A percentile compares a stretch with the other conserved stretches of the same genome.
These are phyloP conservation scores for Bactericera cockerelli DNA, from an alignment of 1,140 invertebrate genomes.

Conservation along the genomic window DNA sequence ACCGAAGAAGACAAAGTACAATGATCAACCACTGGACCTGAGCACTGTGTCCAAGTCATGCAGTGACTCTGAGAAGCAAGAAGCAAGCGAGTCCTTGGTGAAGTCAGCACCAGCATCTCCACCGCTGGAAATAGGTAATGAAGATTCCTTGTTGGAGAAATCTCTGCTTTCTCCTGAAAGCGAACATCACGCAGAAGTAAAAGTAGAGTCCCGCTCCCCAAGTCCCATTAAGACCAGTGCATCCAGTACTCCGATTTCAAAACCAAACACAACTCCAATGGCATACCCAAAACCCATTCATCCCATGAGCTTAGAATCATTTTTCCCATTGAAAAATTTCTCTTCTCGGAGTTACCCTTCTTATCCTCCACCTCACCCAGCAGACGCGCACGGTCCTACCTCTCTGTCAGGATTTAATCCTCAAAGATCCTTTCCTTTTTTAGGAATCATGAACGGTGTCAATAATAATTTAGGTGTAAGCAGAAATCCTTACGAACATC, in stretches of 20 bases:
- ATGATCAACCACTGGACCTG: slow-evolving; percentile 11
- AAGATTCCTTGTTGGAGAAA: too few species aligned
- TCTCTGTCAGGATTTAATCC: slow-evolving; percentile 35
- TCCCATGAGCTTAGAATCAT: slow-evolving; percentile 54
- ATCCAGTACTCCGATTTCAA: slow-evolving; percentile 28
- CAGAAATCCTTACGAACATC: slow-evolving; percentile 19
- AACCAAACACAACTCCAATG: slow-evolving; percentile 36
- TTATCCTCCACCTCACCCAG: slow-evolving; percentile 30
- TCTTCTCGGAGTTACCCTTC: slow-evolving; percentile 39
- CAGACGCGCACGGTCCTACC: slow-evolving; percentile 22
- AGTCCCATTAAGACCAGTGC: slow-evolving; percentile 21
- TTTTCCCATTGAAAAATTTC: slow-evolving; percentile 29
- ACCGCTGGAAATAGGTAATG: too few species aligned
- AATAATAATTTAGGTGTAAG: slow-evolving; percentile 15
- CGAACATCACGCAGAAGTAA: slow-evolving; percentile 27
- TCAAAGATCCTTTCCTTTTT: slow-evolving; percentile 49
- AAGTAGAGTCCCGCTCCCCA: slow-evolving; percentile 12
- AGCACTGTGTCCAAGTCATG: slow-evolving; percentile 30
- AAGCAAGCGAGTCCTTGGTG: neutral
- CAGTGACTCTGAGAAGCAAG: neutral
- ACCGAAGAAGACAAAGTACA: neutral
- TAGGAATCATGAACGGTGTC: slow-evolving; percentile 32
- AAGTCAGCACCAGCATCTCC: neutral
- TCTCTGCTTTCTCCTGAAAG: too few species aligned
- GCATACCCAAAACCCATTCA: slow-evolving; percentile 61